phyloP scores from a whole-genome alignment of 2,888 invertebrate species.

The Marasmarcha lunaedactyla region DNA sequence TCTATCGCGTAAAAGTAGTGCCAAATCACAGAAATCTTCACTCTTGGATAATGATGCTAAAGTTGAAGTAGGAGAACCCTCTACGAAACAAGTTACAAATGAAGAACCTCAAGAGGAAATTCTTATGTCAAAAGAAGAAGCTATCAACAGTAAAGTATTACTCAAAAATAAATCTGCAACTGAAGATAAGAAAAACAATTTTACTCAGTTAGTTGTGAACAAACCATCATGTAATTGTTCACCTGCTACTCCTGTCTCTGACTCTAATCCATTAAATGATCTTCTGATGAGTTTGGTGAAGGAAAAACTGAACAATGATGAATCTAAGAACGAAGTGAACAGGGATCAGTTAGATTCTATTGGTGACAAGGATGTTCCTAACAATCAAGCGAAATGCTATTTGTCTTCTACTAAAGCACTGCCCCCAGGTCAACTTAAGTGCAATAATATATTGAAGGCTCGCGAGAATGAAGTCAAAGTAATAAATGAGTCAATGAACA shows the following conservation, averaged over 20 bases:
- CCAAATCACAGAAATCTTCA: constrained; percentile 67
- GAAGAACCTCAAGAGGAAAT: constrained; percentile 46
- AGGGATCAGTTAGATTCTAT: constrained; percentile 59
- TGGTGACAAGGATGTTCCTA: constrained; percentile 72
- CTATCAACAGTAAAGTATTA: constrained; percentile 56
- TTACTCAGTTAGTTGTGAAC: constrained; percentile 50
- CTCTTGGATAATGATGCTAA: constrained; percentile 39
- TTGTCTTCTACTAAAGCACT: constrained; percentile 77
- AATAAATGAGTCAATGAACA: constrained; percentile 53
- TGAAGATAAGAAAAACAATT: constrained; percentile 55
- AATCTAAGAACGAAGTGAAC: constrained; percentile 74
- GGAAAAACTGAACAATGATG: constrained; percentile 71
- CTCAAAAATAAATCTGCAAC: constrained; percentile 28
- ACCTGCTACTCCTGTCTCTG: constrained; percentile 48
- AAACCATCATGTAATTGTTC: constrained; percentile 60
- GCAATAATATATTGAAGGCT: constrained; percentile 91
- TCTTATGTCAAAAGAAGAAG: constrained; percentile 54
- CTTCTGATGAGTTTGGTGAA: constrained; percentile 62
- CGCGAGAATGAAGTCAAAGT: constrained; percentile 64
- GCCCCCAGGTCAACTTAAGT: constrained; percentile 92
- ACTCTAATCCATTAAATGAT: constrained; percentile 59
- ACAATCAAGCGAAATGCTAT: constrained; percentile 77
- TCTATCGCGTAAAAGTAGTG: constrained; percentile 66
- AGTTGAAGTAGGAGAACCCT: constrained; percentile 39
- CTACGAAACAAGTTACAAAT: constrained; percentile 49